Evolutionary conservation across 2,797 vertebrate genomes (phyloP).

Genomic region (Anniella stebbinsi): DNA sequence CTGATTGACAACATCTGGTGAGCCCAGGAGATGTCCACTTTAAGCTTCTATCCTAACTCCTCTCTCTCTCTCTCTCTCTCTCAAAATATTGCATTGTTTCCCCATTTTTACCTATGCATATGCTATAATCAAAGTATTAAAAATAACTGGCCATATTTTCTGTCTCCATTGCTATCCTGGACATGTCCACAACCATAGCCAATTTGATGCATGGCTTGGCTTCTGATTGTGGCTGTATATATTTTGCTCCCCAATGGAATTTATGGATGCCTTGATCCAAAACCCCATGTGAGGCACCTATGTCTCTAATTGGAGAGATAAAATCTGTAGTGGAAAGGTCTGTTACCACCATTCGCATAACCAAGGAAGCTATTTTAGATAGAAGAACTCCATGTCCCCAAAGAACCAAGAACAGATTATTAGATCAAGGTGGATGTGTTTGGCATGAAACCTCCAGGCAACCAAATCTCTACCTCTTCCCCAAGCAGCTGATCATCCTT

Average conservation of each 20-base stretch:
- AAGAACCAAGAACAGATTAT: neutral
- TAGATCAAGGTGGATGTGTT: neutral
- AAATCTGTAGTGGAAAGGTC: neutral
- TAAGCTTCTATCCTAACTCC: neutral
- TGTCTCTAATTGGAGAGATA: neutral
- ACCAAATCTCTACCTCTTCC: neutral
- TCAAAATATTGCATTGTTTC: neutral
- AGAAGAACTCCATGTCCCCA: neutral
- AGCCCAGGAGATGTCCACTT: neutral
- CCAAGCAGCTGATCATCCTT: neutral
- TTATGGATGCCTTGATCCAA: neutral
- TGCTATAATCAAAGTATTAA: neutral
- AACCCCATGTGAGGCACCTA: neutral
- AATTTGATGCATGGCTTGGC: neutral
- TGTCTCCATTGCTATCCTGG: neutral
- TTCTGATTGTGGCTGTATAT: neutral
- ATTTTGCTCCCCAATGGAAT: neutral
- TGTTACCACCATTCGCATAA: neutral
- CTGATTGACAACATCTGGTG: neutral
- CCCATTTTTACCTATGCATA: neutral
- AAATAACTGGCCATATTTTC: neutral
- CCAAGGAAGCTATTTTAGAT: neutral
- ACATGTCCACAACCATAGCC: neutral
- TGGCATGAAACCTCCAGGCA: neutral
- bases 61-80: neutral